Evolutionary conservation across 2,888 invertebrate species (phyloP).

Genomic region (Crossocerus cetratus): DNA sequence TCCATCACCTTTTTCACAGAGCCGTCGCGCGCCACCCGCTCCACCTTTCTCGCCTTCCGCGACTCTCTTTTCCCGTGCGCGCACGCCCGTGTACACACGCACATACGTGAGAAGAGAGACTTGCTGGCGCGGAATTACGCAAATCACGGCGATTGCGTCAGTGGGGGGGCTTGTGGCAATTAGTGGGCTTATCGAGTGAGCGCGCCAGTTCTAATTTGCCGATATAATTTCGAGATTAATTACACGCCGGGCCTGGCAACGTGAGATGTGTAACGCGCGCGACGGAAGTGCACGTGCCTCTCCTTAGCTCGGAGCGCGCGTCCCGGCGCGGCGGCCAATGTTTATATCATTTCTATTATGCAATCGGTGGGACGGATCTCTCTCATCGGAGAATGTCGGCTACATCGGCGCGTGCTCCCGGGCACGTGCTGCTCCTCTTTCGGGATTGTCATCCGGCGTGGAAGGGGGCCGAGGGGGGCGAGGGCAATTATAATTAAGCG

Average conservation of each 20-base stretch:
- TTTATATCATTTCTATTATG: neutral
- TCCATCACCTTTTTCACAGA: constrained; percentile 35
- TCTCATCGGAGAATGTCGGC: neutral
- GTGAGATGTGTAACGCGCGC: neutral
- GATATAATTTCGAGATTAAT: constrained; percentile 3
- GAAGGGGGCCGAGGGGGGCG: neutral
- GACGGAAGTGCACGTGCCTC: neutral
- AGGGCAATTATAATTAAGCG: constrained; percentile 33
- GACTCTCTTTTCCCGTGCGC: neutral
- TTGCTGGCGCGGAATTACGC: neutral
- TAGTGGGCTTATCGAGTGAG: neutral
- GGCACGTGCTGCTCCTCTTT: neutral
- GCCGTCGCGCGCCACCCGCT: neutral
- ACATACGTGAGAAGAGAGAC: no score
- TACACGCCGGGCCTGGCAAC: neutral
- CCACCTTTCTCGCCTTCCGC: neutral
- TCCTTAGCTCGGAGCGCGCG: neutral
- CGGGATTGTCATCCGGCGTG: no score
- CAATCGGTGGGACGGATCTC: neutral
- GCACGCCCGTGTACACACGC: neutral
- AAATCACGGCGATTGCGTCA: constrained; percentile 4
- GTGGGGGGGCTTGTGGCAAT: neutral
- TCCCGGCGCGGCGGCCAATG: no score
- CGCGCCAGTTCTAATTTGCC: neutral
- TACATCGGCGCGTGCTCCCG: neutral